Conservation (phyloP, 2,113 vertebrate species). For the Seriola rivoliana region DNA sequence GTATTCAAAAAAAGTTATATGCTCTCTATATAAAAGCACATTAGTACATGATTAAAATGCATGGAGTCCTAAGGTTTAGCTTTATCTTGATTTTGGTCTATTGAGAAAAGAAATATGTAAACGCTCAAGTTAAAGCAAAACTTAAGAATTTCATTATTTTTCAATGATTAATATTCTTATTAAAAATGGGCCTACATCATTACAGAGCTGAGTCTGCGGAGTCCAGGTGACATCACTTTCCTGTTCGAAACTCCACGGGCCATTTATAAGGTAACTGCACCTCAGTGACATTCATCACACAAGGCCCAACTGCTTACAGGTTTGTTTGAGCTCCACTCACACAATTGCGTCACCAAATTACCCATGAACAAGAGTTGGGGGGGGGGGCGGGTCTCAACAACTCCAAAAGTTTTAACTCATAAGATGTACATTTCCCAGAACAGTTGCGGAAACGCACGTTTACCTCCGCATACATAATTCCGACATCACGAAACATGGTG, state of each 20-base stretch:
- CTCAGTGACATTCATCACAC: slow-evolving; percentile 20
- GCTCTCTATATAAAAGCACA: not conserved
- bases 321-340: slow-evolving; percentile 41
- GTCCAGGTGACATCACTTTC: slow-evolving; percentile 31
- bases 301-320: not conserved
- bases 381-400: not conserved
- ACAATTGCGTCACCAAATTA: slow-evolving; percentile 38
- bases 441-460: slow-evolving; percentile 34
- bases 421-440: slow-evolving; percentile 63
- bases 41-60: not conserved
- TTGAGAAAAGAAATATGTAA: not conserved
- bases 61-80: not conserved
- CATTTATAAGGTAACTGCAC: slow-evolving; percentile 46
- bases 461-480: slow-evolving; percentile 45
- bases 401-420: slow-evolving; percentile 16
- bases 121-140: not conserved
- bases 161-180: slow-evolving; percentile 21
- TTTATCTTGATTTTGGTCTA: slow-evolving; percentile 30
- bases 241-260: not conserved
- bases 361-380: slow-evolving; percentile 1
- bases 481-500: slow-evolving; percentile 50
- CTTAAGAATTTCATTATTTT: slow-evolving; percentile 15
- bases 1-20: not conserved
- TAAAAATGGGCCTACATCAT: not conserved
- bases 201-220: not conserved